Conservation (phyloP, 2,888 invertebrate species). For the Amiota minor region DNA sequence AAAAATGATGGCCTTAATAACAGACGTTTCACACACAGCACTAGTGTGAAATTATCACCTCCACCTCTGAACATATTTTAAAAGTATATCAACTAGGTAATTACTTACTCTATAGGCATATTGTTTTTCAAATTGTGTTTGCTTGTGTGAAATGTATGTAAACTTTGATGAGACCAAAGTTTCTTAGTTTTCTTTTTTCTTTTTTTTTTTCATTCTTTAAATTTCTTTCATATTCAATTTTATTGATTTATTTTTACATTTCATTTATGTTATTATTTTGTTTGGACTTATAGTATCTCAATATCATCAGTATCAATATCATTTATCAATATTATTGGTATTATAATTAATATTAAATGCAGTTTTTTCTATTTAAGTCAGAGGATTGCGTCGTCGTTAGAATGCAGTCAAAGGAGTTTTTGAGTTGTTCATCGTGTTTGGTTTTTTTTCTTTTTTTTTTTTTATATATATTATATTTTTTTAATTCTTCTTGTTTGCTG, state of each 20-base stretch:
- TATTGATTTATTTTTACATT: not conserved
- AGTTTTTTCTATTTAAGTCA: conserved; percentile 29
- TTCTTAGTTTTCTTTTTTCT: not conserved
- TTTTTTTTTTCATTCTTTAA: not conserved
- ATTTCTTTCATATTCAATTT: not conserved
- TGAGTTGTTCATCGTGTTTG: conserved; percentile 3
- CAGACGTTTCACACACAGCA: no score
- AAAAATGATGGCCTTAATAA: no score
- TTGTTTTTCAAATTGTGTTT: no score
- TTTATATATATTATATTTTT: no score
- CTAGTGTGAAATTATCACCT: no score
- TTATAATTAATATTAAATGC: conserved; percentile 23
- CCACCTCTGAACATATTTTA: no score
- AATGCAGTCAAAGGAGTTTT: conserved; percentile 24
- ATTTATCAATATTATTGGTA: no score
- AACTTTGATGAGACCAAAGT: no score
- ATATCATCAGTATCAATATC: not conserved
- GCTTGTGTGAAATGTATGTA: conserved; percentile 10
- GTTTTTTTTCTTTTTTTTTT: conserved; percentile 26
- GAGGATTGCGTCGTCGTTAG: conserved; percentile 27
- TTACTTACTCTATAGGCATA: no score
- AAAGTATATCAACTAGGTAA: no score
- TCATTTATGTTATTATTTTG: conserved; percentile 7
- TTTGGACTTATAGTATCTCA: conserved; percentile 24
- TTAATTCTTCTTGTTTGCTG: no score